Evolutionary conservation across 2,888 invertebrate genomes (phyloP), one percentile per base, ranked within the genome.

Genomic region (Colletes collaris): DNA sequence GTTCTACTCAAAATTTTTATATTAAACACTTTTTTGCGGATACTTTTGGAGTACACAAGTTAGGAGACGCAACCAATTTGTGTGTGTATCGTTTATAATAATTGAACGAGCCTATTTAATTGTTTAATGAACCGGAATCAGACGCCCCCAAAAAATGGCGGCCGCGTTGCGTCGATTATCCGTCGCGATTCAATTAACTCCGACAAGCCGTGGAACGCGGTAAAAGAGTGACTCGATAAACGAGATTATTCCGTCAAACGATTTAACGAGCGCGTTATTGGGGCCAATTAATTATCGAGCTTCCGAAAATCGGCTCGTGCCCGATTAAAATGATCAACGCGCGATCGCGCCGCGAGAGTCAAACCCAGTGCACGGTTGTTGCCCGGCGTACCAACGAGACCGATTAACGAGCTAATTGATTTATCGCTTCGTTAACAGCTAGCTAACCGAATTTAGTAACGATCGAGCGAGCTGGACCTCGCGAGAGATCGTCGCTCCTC

Each of bases 331-430:
- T 49, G 73, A 68, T 73, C 79, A 55, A 64, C 67, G 50, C 6
- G 44, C 3, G 13, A 10, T 37, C 19, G 53, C 56, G 50, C 52
- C 52, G 63, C 35, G 55, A 70, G 65, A 64, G 65, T 77, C 78
- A 56, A 65, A 56, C 27, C 65, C 19, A 37, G 64, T 11, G 40
- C 19, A 52, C 58, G 62, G 52, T 63, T 76, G 76, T 77, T 77
- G 63, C 55, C 13, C 56, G 63, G 62, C 46, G 58, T 40, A 7
- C 49, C 59, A 78, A 66, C 50, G 55, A 66, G 55, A 49, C 68
- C 69, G 68, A 77, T 77, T 77, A 77, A 59, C 63, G n/a, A 8
- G 69, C 63, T 77, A 77, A 77, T 77, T 64, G 77, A 77, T 77
- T 77, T 77, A 55, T 63, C 78, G 78, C 63, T 77, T 77, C 78